Evolutionary conservation across 2,888 invertebrate genomes (phyloP), one percentile per base, ranked within the genome.

Genomic region (Ferdinandea cuprea): DNA sequence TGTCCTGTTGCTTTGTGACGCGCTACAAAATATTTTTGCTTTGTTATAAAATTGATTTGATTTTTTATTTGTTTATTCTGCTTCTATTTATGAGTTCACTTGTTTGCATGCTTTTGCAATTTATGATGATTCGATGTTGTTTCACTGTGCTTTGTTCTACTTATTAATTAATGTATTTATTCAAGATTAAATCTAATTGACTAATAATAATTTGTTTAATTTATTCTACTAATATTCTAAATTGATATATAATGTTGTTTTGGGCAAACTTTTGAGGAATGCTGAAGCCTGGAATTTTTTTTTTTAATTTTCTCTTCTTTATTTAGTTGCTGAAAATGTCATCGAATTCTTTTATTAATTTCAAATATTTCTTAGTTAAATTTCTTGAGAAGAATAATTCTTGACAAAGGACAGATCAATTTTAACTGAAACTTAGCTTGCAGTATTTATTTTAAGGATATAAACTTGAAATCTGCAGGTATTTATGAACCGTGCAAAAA

Each of bases 71-170:
- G n/a, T 32, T 48, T 25, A 13, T 48, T 30, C 19, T 65, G 46
- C 37, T 52, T 46, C 37, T 61, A 17, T 46, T n/a, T n/a, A 25
- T 63, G 11, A 32, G 46, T 63, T 63, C 32, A 50, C 58, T 50
- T 48, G 19, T 40, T 63, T 63, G 80, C 80, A 74, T 80, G 80
- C 15, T 28, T 65, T 40, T 21, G 19, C 19, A 1, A 37, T 50
- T 17, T 28, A 35, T 32, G 19, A 65, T 61, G 21, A 30, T 44
- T 56, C 48, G 32, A 63, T 77, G 63, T 71, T 71, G 71, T 71
- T 77, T 56, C 68, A 69, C 61, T 11, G 11, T 37, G 32, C 32
- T 30, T 52, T n/a, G n/a, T 50, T 58, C 17, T 32, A 9, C 9
- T 48, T 9, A 7, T 52, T 56, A 37, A n/a, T 42, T 37, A 9